Evolutionary conservation across 2,797 vertebrate genomes (phyloP).

Genomic region (Columba guinea): DNA sequence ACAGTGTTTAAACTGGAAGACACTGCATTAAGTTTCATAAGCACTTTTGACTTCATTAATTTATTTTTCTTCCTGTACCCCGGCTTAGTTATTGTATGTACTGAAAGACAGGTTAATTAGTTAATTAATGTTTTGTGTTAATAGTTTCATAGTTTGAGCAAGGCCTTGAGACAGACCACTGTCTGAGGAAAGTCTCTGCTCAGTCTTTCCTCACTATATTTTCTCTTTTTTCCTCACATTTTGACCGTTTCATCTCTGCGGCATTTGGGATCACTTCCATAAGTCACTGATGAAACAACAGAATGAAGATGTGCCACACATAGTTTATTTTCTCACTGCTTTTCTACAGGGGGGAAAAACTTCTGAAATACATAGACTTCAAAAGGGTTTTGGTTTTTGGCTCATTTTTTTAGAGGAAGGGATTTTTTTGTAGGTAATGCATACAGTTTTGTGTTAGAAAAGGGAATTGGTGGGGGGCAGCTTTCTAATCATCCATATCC

Average conservation of each 20-base stretch:
- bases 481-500: background rate
- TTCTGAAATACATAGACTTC: background rate
- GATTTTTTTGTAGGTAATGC: background rate
- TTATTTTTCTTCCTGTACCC: background rate
- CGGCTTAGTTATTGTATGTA: background rate
- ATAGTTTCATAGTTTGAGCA: background rate
- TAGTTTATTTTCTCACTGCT: background rate
- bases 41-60: background rate
- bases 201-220: background rate
- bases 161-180: background rate
- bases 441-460: background rate
- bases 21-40: background rate
- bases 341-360: background rate
- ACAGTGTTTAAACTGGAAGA: background rate
- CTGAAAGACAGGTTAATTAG: background rate
- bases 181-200: background rate
- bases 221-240: background rate
- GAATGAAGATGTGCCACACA: background rate
- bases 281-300: background rate
- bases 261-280: background rate
- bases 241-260: background rate
- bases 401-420: background rate
- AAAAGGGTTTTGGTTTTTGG: background rate
- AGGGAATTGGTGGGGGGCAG: background rate
- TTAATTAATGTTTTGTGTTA: background rate